Evolutionary conservation across 1,140 invertebrate species (phyloP).

Genomic region (Cyrtorhinus lividipennis): DNA sequence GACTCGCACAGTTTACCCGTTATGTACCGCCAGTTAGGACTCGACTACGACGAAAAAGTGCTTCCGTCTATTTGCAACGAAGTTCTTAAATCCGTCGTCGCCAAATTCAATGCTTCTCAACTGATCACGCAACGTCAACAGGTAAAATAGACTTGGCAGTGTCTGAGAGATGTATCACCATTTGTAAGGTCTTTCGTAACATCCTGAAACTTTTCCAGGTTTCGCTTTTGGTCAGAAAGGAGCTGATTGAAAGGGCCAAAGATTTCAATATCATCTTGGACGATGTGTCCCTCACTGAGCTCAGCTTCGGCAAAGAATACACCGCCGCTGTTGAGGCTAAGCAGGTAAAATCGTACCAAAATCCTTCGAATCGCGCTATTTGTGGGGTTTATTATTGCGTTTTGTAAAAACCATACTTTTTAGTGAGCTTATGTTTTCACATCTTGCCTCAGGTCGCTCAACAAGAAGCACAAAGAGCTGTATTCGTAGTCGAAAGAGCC

Average conservation of each 20-base stretch:
- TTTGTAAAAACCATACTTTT: neutral
- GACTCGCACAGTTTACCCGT: constrained; percentile 62
- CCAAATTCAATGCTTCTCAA: constrained; percentile 99
- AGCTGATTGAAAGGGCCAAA: constrained; percentile 87
- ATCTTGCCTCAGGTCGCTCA: constrained; percentile 58
- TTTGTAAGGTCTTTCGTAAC: neutral
- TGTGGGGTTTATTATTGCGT: neutral
- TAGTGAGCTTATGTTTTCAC: too few species aligned
- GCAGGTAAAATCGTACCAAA: too few species aligned
- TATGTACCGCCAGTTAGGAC: constrained; percentile 79
- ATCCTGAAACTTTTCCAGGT: constrained; percentile 35
- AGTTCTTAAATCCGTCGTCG: constrained; percentile 96
- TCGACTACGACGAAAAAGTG: constrained; percentile 81
- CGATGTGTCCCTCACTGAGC: constrained; percentile 98
- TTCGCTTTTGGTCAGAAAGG: constrained; percentile 81
- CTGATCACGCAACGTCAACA: constrained; percentile 96
- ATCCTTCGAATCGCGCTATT: too few species aligned
- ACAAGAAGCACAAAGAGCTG: constrained; percentile 96
- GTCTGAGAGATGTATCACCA: neutral
- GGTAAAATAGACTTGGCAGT: constrained; percentile 34
- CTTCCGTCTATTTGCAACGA: constrained; percentile 98
- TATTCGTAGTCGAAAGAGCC: constrained; percentile 94
- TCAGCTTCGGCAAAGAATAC: constrained; percentile 98
- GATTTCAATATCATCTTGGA: constrained; percentile 99
- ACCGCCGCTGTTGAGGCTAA: constrained; percentile 99